phyloP scores from a whole-genome alignment of 2,888 invertebrate species.

The Exocentrus adspersus region DNA sequence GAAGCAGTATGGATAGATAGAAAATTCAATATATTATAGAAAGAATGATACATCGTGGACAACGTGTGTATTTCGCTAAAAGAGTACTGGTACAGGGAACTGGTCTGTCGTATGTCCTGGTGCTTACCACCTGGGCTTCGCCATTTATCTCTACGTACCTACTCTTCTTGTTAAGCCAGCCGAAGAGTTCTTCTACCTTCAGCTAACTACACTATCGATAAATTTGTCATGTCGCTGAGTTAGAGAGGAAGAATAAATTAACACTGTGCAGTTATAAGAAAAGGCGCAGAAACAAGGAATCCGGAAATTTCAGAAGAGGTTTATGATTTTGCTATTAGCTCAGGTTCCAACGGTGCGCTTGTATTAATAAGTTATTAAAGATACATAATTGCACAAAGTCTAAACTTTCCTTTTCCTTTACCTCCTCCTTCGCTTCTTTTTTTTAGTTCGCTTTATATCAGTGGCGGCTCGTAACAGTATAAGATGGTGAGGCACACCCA shows the following conservation, averaged over 20 bases:
- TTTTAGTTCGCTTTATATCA: too few relatives aligned
- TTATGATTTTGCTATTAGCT: constrained; percentile 31
- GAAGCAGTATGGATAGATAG: background rate
- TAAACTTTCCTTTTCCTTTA: too few relatives aligned
- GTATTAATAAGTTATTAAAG: background rate
- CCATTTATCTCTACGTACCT: constrained; percentile 52
- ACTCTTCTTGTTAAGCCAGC: constrained; percentile 46
- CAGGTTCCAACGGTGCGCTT: background rate
- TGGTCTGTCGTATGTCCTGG: constrained; percentile 39
- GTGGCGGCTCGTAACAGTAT: too few relatives aligned
- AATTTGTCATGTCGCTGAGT: constrained; percentile 51
- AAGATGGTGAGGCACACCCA: too few relatives aligned
- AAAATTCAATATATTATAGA: constrained; percentile 10
- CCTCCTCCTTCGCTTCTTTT: too few relatives aligned
- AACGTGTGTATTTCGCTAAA: constrained; percentile 32
- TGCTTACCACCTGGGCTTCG: constrained; percentile 53
- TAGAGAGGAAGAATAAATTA: constrained; percentile 53
- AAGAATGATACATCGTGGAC: constrained; percentile 19
- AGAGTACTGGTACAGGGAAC: constrained; percentile 31
- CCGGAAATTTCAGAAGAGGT: constrained; percentile 44
- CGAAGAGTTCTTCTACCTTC: constrained; percentile 32
- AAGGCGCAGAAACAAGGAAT: constrained; percentile 45
- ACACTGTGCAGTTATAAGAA: constrained; percentile 39
- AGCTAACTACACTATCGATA: constrained; percentile 45
- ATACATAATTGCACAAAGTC: too few relatives aligned